phyloP scores from a whole-genome alignment of 1,140 invertebrate genomes.

The Atta cephalotes region DNA sequence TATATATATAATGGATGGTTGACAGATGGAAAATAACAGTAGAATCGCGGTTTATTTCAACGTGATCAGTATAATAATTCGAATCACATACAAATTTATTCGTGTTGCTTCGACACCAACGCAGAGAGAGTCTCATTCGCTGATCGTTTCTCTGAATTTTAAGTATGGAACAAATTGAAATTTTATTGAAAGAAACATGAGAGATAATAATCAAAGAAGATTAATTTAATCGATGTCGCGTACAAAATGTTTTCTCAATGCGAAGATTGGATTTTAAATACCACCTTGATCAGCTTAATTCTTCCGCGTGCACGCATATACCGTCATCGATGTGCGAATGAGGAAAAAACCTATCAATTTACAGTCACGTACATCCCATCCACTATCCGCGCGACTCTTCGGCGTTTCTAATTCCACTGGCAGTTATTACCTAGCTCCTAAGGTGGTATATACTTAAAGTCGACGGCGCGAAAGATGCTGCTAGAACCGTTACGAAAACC shows the following conservation, averaged over 20 bases:
- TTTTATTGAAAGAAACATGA: background rate
- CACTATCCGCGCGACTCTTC: conserved; percentile 65
- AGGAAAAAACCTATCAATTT: conserved; percentile 64
- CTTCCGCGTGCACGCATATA: conserved; percentile 58
- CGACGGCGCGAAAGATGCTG: conserved; percentile 53
- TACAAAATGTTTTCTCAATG: conserved; percentile 12
- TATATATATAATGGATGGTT: background rate
- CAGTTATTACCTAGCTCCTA: conserved; percentile 73
- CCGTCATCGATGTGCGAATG: conserved; percentile 45
- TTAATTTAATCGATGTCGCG: conserved; percentile 23
- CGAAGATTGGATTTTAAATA: conserved; percentile 46
- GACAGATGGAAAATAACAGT: conserved; percentile 55
- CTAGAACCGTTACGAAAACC: conserved; percentile 73
- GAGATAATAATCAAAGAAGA: conserved; percentile 27
- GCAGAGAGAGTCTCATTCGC: background rate
- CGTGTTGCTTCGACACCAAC: background rate
- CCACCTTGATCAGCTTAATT: background rate
- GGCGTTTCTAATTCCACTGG: conserved; percentile 71
- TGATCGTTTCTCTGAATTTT: conserved; percentile 1
- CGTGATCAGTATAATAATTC: conserved; percentile 17
- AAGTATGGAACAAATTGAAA: conserved; percentile 20
- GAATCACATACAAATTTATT: background rate
- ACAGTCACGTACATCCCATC: conserved; percentile 72
- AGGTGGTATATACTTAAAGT: conserved; percentile 72
- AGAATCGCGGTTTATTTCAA: conserved; percentile 43